Evolutionary conservation across 2,888 invertebrate species (phyloP).

Genomic region (Spisula solida): DNA sequence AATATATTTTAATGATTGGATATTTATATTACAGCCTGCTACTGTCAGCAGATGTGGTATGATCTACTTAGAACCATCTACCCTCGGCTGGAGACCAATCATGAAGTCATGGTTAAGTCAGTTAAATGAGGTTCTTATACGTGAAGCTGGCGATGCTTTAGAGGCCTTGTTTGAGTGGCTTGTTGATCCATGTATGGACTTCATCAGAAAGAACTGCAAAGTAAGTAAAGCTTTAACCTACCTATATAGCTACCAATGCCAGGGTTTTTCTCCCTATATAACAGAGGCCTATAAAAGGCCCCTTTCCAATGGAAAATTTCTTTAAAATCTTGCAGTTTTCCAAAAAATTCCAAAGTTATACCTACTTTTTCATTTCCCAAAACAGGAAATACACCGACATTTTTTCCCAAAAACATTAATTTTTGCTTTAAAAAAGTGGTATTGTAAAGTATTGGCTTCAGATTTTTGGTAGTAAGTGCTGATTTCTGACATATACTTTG

Average conservation of each 20-base stretch:
- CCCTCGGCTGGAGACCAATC: slow-evolving; percentile 94
- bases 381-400: too few species aligned
- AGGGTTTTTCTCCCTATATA: too few species aligned
- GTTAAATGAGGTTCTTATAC: slow-evolving; percentile 88
- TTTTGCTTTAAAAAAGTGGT: too few species aligned
- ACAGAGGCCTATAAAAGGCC: too few species aligned
- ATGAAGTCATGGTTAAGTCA: slow-evolving; percentile 94
- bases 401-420: too few species aligned
- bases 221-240: slow-evolving; percentile 78
- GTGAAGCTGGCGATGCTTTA: slow-evolving; percentile 90
- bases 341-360: too few species aligned
- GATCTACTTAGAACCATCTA: slow-evolving; percentile 96
- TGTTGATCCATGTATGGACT: slow-evolving; percentile 92
- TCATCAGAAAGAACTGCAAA: slow-evolving; percentile 91
- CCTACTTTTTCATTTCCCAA: too few species aligned
- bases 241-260: too few species aligned
- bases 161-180: slow-evolving; percentile 90
- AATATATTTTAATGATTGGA: neutral
- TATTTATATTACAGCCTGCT: slow-evolving; percentile 90
- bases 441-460: too few species aligned
- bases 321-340: too few species aligned
- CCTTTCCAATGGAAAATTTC: too few species aligned
- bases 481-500: neutral
- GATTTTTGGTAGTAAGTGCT: too few species aligned
- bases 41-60: slow-evolving; percentile 97